Evolutionary conservation across 2,888 invertebrate species (phyloP).

Genomic region (Aplocera efformata): DNA sequence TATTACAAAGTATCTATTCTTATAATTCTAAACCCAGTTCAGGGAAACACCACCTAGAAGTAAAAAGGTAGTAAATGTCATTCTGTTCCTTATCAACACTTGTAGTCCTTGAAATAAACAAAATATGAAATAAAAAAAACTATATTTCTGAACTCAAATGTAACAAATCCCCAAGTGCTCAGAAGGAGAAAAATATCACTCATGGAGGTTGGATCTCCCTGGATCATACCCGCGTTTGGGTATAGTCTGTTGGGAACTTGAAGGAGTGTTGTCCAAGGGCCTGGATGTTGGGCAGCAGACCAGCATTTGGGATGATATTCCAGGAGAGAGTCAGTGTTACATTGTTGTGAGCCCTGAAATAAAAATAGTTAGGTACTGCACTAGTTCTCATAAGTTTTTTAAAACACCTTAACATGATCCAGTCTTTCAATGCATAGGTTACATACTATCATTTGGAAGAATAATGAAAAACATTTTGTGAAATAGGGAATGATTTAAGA

Average conservation of each 20-base stretch:
- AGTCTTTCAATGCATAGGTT: too few relatives aligned
- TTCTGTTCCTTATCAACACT: background rate
- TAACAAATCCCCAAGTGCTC: conserved; percentile 22
- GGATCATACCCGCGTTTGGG: conserved; percentile 78
- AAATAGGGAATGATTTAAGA: too few relatives aligned
- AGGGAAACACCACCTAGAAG: conserved; percentile 12
- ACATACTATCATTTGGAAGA: too few relatives aligned
- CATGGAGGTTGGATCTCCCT: conserved; percentile 32
- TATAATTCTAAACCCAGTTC: conserved; percentile 15
- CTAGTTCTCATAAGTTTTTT: too few relatives aligned
- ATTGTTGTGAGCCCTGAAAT: conserved; percentile 93
- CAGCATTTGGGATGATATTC: conserved; percentile 99
- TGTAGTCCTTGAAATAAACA: conserved; percentile 14
- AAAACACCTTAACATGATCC: too few relatives aligned
- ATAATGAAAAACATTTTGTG: too few relatives aligned
- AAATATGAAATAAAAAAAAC: conserved; percentile 39
- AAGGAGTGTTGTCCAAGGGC: conserved; percentile 92
- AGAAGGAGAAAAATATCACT: conserved; percentile 28
- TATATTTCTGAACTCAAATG: conserved; percentile 31
- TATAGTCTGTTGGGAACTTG: conserved; percentile 94
- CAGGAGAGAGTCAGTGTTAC: conserved; percentile 96
- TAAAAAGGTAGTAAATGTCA: background rate
- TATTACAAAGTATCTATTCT: conserved; percentile 25
- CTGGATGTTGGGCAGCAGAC: conserved; percentile 92
- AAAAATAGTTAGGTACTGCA: background rate